Conservation (phyloP, 2,797 vertebrate genomes). For the Knipowitschia caucasica region DNA sequence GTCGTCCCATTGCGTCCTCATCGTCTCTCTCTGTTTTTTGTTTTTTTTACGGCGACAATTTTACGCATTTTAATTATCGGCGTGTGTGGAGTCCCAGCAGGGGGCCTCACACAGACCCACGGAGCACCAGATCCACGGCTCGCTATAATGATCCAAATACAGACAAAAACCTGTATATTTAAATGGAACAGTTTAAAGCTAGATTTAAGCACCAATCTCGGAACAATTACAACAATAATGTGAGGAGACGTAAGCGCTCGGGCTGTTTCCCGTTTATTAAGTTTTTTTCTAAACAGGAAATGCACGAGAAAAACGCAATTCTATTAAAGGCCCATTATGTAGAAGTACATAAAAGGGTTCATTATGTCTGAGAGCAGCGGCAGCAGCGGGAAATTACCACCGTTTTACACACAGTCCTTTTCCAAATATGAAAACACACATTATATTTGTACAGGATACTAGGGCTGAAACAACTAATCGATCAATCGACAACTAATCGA, state of each 20-base stretch:
- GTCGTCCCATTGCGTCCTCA: too few species aligned
- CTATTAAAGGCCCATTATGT: background rate
- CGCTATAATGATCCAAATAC: background rate
- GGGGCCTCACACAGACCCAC: background rate
- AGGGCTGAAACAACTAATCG: too few species aligned
- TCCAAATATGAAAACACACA: too few species aligned
- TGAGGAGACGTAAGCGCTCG: background rate
- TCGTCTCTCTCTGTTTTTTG: too few species aligned
- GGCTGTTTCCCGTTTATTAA: background rate
- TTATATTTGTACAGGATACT: too few species aligned
- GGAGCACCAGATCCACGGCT: background rate
- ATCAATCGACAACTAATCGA: too few species aligned
- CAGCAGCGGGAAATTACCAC: too few species aligned
- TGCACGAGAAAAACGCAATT: background rate
- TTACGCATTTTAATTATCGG: background rate
- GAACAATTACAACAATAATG: background rate
- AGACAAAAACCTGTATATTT: background rate
- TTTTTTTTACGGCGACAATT: slow-evolving; percentile 6
- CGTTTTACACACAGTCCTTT: too few species aligned
- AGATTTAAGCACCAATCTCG: background rate
- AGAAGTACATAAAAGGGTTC: slow-evolving; percentile 1
- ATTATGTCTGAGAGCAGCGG: background rate
- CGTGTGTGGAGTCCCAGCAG: slow-evolving; percentile 1
- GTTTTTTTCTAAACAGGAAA: background rate
- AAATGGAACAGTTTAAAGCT: background rate